A percentile compares a stretch with the other conserved stretches of the same genome.
Evolutionary conservation across 2,797 vertebrate genomes (phyloP).

Genomic region (Morus bassanus): DNA sequence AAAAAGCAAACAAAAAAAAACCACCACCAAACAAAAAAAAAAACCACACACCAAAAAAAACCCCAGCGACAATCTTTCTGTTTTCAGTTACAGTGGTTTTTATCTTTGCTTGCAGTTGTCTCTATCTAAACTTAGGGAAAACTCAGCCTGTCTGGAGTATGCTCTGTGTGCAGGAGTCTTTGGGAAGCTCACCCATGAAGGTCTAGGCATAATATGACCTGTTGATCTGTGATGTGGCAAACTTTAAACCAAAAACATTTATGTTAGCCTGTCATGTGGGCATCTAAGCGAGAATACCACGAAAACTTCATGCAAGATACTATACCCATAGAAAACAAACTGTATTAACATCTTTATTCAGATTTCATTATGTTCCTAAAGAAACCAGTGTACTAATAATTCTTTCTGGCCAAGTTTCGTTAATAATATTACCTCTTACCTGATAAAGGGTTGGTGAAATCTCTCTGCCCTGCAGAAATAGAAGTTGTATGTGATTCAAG

Average conservation of each 20-base stretch:
- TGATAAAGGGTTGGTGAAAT: slow-evolving; percentile 81
- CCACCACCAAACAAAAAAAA: too few relatives aligned
- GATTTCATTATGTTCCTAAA: not conserved
- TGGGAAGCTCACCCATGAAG: not conserved
- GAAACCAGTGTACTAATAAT: not conserved
- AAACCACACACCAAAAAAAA: too few relatives aligned
- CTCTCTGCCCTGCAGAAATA: slow-evolving; percentile 73
- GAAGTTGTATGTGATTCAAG: slow-evolving; percentile 77
- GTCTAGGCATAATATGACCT: not conserved
- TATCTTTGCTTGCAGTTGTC: not conserved
- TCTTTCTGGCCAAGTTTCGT: not conserved
- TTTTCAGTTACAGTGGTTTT: not conserved
- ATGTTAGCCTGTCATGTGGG: not conserved
- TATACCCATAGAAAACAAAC: not conserved
- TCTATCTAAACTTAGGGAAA: not conserved
- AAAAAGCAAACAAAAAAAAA: too few relatives aligned
- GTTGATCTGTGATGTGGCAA: not conserved
- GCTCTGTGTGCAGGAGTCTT: not conserved
- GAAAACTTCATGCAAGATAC: not conserved
- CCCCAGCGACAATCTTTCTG: not conserved
- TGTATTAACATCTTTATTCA: not conserved
- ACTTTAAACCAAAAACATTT: not conserved
- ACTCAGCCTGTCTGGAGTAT: not conserved
- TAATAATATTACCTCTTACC: slow-evolving; percentile 70
- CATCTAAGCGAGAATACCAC: not conserved